A percentile compares a stretch with the other conserved stretches of the same genome.
phyloP scores from a whole-genome alignment of 2,888 invertebrate genomes.

The Sinohyriopsis cumingii region DNA sequence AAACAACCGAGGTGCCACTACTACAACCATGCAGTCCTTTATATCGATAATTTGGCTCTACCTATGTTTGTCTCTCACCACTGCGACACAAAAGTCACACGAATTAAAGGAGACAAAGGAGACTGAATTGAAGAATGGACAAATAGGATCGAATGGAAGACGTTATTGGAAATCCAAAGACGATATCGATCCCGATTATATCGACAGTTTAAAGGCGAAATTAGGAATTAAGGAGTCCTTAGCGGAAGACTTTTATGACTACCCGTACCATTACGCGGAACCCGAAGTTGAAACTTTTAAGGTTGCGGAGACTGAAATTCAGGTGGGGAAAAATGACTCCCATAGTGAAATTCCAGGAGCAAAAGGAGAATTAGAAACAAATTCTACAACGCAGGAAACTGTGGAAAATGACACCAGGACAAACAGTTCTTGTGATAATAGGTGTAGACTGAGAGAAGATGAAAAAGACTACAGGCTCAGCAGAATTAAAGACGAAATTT shows the following conservation, averaged over 20 bases:
- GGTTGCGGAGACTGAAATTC: not conserved
- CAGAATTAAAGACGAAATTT: constrained; percentile 41
- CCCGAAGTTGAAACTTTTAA: constrained; percentile 5
- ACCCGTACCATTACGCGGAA: not conserved
- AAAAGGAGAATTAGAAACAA: not conserved
- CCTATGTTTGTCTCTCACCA: constrained; percentile 14
- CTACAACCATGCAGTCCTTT: constrained; percentile 18
- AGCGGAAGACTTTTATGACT: too few species aligned
- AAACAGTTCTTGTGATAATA: constrained; percentile 14
- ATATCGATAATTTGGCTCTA: constrained; percentile 24
- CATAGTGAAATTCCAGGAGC: not conserved
- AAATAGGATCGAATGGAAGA: not conserved
- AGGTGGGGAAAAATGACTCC: not conserved
- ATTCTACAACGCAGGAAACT: too few species aligned
- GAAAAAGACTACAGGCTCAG: constrained; percentile 36
- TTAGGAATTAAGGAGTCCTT: too few species aligned
- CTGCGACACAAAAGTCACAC: too few species aligned
- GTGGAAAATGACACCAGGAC: constrained; percentile 2
- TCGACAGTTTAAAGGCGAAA: constrained; percentile 14
- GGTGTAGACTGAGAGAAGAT: constrained; percentile 39
- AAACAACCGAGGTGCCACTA: not conserved
- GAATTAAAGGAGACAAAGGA: too few species aligned
- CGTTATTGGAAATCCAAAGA: constrained; percentile 15
- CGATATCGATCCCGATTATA: constrained; percentile 27
- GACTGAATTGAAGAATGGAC: constrained; percentile 10